Base-by-base conservation (phyloP, 2,113 vertebrate species). In the Heterotilapia buettikoferi region DNA sequence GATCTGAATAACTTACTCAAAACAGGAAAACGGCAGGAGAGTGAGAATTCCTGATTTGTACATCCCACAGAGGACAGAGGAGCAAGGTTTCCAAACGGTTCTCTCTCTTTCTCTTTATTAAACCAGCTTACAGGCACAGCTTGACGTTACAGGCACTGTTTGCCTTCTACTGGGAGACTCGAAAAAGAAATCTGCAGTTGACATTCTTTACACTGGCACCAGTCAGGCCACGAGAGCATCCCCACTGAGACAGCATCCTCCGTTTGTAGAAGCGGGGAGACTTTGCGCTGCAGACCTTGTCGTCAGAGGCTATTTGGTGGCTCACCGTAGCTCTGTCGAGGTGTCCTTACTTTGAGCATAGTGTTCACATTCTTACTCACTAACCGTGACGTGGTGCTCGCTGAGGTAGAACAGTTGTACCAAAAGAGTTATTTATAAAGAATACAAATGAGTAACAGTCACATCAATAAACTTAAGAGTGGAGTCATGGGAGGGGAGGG, bases 341-440 rank as follows among this genome's bases (percentile, higher is more conserved):
- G 89, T 82, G 93, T 92, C 87, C 93, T 90, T 89, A 86, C 86
- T 80, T 90, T 83, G 89, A 88, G 53, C 63, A 79, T 84, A 88
- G 86, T 83, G 86, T 90, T 93, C 92, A 92, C 93, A 93, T 94
- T 94, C 95, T 94, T 90, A 88, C 94, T 88, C 92, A 86, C 92
- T 84, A 92, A 91, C 87, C 89, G 84, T 93, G 94, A 96, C 91
- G 79, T 90, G 92, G 95, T 95, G 94, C 95, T 95, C 92, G 83
- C 90, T 97, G 96, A 97, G 96, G 97, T 97, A 97, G 96, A 95
- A 96, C 94, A 91, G 96, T 97, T 97, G 96, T 97, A 97, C 96
- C 94, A 93, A 95, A 94, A 92, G 88, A 95, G 91, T 84, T 94
- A 93, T 94, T 91, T 92, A 95, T 92, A 93, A 94, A 94, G 89